Percentiles rank a stretch among this genome's conserved stretches.
Evolutionary conservation across 2,113 vertebrate genomes (phyloP).

Genomic region (Lycaon pictus): DNA sequence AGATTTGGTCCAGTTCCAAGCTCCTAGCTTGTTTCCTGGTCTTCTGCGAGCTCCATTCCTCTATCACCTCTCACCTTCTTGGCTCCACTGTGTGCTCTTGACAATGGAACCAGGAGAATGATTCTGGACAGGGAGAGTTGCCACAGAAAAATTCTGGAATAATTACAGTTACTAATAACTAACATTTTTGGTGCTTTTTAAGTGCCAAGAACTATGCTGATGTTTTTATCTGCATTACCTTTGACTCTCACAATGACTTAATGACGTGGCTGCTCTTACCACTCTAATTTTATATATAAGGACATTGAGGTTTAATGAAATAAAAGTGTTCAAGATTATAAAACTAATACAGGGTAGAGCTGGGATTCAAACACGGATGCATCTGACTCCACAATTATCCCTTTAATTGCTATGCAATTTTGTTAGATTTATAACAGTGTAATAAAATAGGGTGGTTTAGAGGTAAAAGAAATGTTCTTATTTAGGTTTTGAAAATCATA

Average conservation of each 20-base stretch:
- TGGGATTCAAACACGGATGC: background rate
- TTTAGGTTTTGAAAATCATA: conserved; percentile 19
- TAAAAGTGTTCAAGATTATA: background rate
- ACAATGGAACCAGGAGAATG: background rate
- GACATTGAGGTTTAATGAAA: background rate
- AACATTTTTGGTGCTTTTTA: background rate
- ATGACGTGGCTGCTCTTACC: background rate
- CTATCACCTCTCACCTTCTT: background rate
- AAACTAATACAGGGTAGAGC: background rate
- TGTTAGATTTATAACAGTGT: background rate
- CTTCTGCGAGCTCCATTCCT: background rate
- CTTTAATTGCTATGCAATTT: background rate
- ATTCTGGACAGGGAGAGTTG: background rate
- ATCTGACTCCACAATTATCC: background rate
- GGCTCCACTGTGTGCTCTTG: background rate
- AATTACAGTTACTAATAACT: background rate
- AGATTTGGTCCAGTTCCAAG: background rate
- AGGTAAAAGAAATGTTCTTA: background rate
- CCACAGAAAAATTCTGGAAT: background rate
- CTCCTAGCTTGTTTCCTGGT: background rate
- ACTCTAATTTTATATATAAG: background rate
- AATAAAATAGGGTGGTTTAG: conserved; percentile 54
- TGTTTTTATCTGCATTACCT: conserved; percentile 2
- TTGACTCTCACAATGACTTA: background rate
- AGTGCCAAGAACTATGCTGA: background rate